Percentiles rank a stretch among this genome's conserved stretches.
Conservation (phyloP, 2,888 invertebrate genomes). For the Doris montereyensis region DNA sequence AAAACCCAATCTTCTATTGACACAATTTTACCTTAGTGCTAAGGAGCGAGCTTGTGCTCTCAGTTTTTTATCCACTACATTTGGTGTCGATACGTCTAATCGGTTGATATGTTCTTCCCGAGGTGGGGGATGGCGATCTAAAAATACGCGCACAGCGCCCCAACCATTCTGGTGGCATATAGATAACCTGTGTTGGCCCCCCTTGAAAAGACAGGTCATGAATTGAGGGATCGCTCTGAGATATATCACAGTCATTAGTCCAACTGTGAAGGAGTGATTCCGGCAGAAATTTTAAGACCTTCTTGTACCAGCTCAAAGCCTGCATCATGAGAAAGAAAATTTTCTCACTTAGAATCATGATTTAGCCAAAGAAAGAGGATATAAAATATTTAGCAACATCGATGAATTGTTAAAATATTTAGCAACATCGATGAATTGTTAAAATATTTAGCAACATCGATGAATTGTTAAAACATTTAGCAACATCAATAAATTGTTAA, state of each 20-base stretch:
- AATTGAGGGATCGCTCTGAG: neutral
- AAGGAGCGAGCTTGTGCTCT: conserved; percentile 44
- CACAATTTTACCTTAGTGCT: conserved; percentile 49
- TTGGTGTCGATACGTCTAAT: conserved; percentile 46
- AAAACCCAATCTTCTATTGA: too few relatives aligned
- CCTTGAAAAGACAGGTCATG: neutral
- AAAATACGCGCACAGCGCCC: conserved; percentile 48
- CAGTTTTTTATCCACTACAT: conserved; percentile 41
- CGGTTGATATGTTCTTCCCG: conserved; percentile 50
- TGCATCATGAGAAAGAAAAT: conserved; percentile 21
- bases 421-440: too few relatives aligned
- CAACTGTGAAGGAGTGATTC: conserved; percentile 47
- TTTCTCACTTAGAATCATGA: too few relatives aligned
- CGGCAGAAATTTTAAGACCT: conserved; percentile 51
- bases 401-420: too few relatives aligned
- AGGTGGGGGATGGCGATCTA: conserved; percentile 51
- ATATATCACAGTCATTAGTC: neutral
- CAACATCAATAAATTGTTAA: too few relatives aligned
- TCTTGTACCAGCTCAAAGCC: conserved; percentile 52
- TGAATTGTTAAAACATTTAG: too few relatives aligned
- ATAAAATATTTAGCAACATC: too few relatives aligned
- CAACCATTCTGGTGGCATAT: conserved; percentile 49
- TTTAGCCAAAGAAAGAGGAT: too few relatives aligned
- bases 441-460: too few relatives aligned
- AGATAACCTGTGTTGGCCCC: neutral